These are phyloP conservation scores for Cataglyphis livida DNA, from an alignment of 2,888 invertebrate genomes.

Conservation along the genomic window DNA sequence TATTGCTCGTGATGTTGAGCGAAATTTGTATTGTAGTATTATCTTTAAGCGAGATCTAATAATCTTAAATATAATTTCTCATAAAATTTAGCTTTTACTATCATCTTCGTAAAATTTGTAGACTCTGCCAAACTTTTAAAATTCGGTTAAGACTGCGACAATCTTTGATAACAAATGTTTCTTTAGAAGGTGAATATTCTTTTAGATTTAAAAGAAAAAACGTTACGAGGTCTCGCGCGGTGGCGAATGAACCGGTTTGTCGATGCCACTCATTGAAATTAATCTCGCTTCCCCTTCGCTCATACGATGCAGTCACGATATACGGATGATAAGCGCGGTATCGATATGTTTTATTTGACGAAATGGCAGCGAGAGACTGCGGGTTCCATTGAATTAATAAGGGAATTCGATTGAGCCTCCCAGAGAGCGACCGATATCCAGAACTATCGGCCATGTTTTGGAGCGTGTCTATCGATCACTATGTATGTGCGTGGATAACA, in stretches of 20 bases:
- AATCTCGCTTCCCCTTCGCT: slow-evolving; percentile 22
- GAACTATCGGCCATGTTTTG: slow-evolving; percentile 53
- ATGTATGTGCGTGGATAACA: slow-evolving; percentile 69
- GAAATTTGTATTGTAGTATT: neutral
- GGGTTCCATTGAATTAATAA: slow-evolving; percentile 54
- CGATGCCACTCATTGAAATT: slow-evolving; percentile 25
- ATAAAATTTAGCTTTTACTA: neutral
- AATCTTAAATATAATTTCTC: slow-evolving; percentile 15
- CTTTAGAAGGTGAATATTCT: slow-evolving; percentile 10
- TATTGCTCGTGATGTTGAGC: slow-evolving; percentile 1
- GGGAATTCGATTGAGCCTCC: slow-evolving; percentile 45
- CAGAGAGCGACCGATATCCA: slow-evolving; percentile 36
- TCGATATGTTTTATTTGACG: slow-evolving; percentile 36
- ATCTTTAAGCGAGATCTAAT: neutral
- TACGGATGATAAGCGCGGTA: slow-evolving; percentile 18
- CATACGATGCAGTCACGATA: slow-evolving; percentile 12
- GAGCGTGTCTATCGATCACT: slow-evolving; percentile 72
- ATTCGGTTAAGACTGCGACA: slow-evolving; percentile 1
- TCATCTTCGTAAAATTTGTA: slow-evolving; percentile 5
- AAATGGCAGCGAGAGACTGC: slow-evolving; percentile 23
- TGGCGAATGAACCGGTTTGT: slow-evolving; percentile 28
- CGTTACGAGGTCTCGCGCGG: slow-evolving; percentile 1
- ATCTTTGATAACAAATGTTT: slow-evolving; percentile 37
- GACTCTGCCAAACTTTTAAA: neutral
- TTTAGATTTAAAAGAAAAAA: neutral